Conservation (phyloP, 1,140 invertebrate genomes). For the Myzus persicae region DNA sequence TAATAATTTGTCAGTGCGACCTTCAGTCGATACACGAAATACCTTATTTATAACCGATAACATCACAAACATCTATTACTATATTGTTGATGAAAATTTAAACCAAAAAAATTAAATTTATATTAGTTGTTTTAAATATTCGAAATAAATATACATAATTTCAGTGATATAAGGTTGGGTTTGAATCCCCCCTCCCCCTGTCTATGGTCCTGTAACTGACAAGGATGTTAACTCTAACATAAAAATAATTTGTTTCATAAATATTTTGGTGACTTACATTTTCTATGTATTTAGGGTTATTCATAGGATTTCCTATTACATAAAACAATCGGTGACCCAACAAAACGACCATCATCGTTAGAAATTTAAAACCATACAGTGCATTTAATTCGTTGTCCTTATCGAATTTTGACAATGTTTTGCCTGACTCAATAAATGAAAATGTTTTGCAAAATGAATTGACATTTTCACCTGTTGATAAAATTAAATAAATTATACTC, state of each 20-base stretch:
- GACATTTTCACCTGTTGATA: neutral
- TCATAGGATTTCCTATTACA: neutral
- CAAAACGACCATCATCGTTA: neutral
- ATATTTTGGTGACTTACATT: neutral
- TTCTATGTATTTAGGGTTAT: neutral
- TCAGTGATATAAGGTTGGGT: too few species aligned
- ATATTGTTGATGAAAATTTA: too few species aligned
- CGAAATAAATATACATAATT: too few species aligned
- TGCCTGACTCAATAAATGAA: neutral
- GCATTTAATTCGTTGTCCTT: neutral
- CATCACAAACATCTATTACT: too few species aligned
- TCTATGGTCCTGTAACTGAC: too few species aligned
- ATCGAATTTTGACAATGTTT: neutral
- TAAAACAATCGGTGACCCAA: neutral
- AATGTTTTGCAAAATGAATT: neutral
- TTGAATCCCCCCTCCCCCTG: too few species aligned
- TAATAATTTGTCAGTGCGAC: too few species aligned
- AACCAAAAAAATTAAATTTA: too few species aligned
- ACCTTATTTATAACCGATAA: too few species aligned
- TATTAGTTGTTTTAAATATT: too few species aligned
- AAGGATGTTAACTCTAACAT: neutral
- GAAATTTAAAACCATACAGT: neutral
- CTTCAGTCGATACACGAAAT: too few species aligned
- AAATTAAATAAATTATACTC: neutral
- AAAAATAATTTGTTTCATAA: neutral